Conservation (phyloP, 2,113 vertebrate species). For the Euleptes europaea region DNA sequence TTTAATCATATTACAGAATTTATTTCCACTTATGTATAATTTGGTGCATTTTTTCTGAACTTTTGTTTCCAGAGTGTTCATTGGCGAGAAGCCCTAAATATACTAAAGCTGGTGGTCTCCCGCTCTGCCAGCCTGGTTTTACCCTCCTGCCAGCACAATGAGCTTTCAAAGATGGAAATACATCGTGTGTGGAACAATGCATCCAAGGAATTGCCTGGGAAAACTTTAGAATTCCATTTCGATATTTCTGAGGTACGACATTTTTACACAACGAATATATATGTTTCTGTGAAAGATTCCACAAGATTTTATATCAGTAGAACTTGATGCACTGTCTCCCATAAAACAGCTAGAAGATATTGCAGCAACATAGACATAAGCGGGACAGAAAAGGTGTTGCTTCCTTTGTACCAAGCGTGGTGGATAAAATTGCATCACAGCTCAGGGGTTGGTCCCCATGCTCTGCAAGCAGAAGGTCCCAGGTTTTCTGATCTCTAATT, state of each 20-base stretch:
- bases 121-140: conserved; percentile 94
- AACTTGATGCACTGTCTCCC: not conserved
- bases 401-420: too few species aligned
- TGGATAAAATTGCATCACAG: too few species aligned
- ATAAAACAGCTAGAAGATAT: too few species aligned
- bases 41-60: conserved; percentile 15
- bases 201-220: conserved; percentile 94
- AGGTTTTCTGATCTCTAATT: too few species aligned
- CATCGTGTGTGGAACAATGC: conserved; percentile 93
- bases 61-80: conserved; percentile 84
- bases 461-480: too few species aligned
- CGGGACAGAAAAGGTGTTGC: too few species aligned
- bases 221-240: conserved; percentile 97
- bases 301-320: not conserved
- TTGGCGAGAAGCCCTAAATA: conserved; percentile 97
- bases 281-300: not conserved
- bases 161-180: conserved; percentile 92
- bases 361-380: too few species aligned
- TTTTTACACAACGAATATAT: not conserved
- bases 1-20: not conserved
- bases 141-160: conserved; percentile 87
- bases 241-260: conserved; percentile 93
- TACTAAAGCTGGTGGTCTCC: conserved; percentile 95
- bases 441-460: too few species aligned
- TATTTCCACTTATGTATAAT: not conserved